phyloP scores from a whole-genome alignment of 2,888 invertebrate species.

The Metalampra italica region DNA sequence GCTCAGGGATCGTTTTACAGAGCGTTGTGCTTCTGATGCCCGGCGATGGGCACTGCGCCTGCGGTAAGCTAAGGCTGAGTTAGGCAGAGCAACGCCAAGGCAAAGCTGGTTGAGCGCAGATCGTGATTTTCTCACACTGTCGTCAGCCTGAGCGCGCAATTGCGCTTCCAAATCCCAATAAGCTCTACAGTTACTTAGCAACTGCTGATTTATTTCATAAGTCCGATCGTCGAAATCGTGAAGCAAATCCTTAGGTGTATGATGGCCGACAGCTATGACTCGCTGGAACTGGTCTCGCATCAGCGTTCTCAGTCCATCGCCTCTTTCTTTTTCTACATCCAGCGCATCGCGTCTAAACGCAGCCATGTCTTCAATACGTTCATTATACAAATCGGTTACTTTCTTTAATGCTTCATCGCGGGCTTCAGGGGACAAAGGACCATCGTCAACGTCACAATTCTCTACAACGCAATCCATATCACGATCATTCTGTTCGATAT shows the following conservation, averaged over 20 bases:
- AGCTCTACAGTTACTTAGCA: constrained; percentile 54
- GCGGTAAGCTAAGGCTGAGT: neutral
- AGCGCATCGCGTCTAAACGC: constrained; percentile 45
- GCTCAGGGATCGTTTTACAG: constrained; percentile 24
- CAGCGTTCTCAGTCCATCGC: constrained; percentile 42
- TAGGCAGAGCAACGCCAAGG: constrained; percentile 27
- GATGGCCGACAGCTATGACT: constrained; percentile 42
- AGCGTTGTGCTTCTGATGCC: constrained; percentile 18
- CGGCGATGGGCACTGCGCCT: constrained; percentile 27
- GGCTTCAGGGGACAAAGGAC: constrained; percentile 18
- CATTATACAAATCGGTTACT: constrained; percentile 28
- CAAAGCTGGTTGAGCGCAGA: constrained; percentile 48
- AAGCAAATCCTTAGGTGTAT: constrained; percentile 46
- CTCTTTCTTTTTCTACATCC: constrained; percentile 47
- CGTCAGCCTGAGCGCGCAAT: constrained; percentile 42
- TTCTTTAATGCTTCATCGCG: constrained; percentile 33
- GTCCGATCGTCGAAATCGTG: constrained; percentile 56
- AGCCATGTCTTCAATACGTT: constrained; percentile 33
- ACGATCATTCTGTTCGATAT: constrained; percentile 44
- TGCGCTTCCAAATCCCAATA: constrained; percentile 50
- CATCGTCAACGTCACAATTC: constrained; percentile 13
- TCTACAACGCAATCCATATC: constrained; percentile 43
- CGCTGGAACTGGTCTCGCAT: constrained; percentile 50
- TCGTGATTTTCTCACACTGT: constrained; percentile 32
- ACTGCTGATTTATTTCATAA: constrained; percentile 61